Evolutionary conservation across 1,140 invertebrate genomes (phyloP).

Genomic region (Drosophila kanapiae): DNA sequence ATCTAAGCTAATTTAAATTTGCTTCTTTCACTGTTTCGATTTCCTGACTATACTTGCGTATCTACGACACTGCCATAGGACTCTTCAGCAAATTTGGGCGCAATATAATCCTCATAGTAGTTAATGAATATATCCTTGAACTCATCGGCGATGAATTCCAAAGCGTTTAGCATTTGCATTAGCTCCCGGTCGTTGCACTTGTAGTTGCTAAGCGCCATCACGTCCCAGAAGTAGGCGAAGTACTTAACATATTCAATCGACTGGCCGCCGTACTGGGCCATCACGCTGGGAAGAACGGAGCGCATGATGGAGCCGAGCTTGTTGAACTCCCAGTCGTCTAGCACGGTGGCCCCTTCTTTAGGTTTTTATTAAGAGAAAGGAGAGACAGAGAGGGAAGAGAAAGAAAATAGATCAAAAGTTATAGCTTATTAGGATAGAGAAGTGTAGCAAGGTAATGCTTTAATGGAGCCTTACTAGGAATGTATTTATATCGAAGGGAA

Average conservation of each 20-base stretch:
- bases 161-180: constrained; percentile 75
- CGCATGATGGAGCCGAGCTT: constrained; percentile 70
- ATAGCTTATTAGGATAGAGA: constrained; percentile 16
- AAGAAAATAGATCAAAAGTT: constrained; percentile 34
- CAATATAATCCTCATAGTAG: constrained; percentile 73
- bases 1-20: constrained; percentile 40
- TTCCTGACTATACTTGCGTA: constrained; percentile 61
- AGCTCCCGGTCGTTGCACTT: constrained; percentile 70
- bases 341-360: constrained; percentile 47
- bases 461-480: background rate
- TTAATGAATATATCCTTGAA: constrained; percentile 76
- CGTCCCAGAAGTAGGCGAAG: constrained; percentile 72
- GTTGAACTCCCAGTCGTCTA: constrained; percentile 74
- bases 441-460: background rate
- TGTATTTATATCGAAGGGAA: background rate
- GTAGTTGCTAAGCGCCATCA: constrained; percentile 70
- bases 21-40: constrained; percentile 12
- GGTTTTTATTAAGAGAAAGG: constrained; percentile 8
- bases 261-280: constrained; percentile 59
- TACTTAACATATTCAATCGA: constrained; percentile 68
- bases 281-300: constrained; percentile 54
- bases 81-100: constrained; percentile 71
- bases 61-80: constrained; percentile 68
- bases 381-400: constrained; percentile 21
- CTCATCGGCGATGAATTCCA: constrained; percentile 71